Evolutionary conservation across 1,140 invertebrate genomes (phyloP), one percentile per base, ranked within the genome.

Genomic region (Ctenoplectra terminalis): DNA sequence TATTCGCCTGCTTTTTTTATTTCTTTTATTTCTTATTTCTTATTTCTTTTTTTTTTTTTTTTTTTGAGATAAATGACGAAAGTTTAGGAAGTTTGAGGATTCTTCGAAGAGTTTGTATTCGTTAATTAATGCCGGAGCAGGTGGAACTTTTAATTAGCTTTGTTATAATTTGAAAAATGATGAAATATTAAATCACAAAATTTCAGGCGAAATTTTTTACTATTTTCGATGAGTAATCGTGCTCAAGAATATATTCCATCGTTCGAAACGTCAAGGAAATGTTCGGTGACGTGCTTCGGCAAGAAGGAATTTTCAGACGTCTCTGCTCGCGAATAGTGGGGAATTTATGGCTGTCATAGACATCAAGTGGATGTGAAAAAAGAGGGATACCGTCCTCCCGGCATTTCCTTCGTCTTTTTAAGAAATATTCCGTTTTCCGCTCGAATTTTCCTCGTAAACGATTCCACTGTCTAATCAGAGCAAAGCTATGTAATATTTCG

Each of bases 401-500:
- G 31, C 63, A 8, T 69, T 69, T 83, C 56, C 67, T 66, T 61
- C 37, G 13, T 78, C 54, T 50, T 66, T 61, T 50, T 54, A n/a
- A 37, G 31, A 17, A 67, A 63, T 40, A 69, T 61, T 56, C 20
- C 60, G 71, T 29, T 71, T 60, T 17, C 34, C 46, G 56, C 64
- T 75, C 11, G 50, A 52, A 34, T 29, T 4, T 23, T 50, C 54
- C 54, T 11, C 60, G 43, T 54, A 34, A 50, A 50, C 29, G 56
- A 70, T 85, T 76, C 61, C 46, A 50, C 50, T 60, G 83, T 81
- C 54, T 80, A 86, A 85, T 86, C 78, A 81, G 58, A 58, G 43
- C n/a, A n/a, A n/a, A 15, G 2, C 7, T 31, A 26, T 7, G 20
- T 31, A 9, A 31, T 58, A 58, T 58, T 31, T 58, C 15, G 9